Percentiles rank a stretch among this genome's conserved stretches.
phyloP scores from a whole-genome alignment of 2,888 invertebrate species.

The Stegophylla sp. region DNA sequence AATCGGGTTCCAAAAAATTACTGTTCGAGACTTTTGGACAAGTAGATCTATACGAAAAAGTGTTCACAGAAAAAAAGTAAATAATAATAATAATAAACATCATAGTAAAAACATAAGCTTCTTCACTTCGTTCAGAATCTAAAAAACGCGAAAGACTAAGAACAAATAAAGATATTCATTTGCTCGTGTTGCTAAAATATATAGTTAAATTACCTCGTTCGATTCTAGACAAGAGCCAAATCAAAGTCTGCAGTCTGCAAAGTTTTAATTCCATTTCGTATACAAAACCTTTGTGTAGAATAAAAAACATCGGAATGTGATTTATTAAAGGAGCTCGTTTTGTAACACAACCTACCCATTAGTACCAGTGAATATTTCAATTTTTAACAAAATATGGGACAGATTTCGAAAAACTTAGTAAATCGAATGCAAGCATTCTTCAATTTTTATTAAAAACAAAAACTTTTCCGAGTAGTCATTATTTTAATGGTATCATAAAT shows the following conservation, averaged over 20 bases:
- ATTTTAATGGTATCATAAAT: slow-evolving; percentile 9
- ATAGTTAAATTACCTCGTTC: slow-evolving; percentile 36
- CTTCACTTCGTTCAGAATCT: no score
- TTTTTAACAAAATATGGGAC: not conserved
- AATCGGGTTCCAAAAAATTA: no score
- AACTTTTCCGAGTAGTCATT: not conserved
- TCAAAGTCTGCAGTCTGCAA: slow-evolving; percentile 34
- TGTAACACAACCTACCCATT: not conserved
- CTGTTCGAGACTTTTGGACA: no score
- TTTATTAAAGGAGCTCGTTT: slow-evolving; percentile 26
- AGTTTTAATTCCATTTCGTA: slow-evolving; percentile 35
- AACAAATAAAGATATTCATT: not conserved
- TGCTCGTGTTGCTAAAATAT: not conserved
- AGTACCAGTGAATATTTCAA: slow-evolving; percentile 5
- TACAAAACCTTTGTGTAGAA: slow-evolving; percentile 1
- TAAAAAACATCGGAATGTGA: not conserved
- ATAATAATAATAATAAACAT: no score
- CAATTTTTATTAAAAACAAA: slow-evolving; percentile 19
- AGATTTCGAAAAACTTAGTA: not conserved
- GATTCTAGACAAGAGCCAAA: slow-evolving; percentile 12
- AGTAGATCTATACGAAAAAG: no score
- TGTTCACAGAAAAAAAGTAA: no score
- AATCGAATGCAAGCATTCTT: not conserved
- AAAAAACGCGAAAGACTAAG: not conserved
- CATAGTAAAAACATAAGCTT: no score